These are phyloP conservation scores for Rhadina sibilatrix DNA, from an alignment of 2,113 vertebrate species.

Conservation along the genomic window DNA sequence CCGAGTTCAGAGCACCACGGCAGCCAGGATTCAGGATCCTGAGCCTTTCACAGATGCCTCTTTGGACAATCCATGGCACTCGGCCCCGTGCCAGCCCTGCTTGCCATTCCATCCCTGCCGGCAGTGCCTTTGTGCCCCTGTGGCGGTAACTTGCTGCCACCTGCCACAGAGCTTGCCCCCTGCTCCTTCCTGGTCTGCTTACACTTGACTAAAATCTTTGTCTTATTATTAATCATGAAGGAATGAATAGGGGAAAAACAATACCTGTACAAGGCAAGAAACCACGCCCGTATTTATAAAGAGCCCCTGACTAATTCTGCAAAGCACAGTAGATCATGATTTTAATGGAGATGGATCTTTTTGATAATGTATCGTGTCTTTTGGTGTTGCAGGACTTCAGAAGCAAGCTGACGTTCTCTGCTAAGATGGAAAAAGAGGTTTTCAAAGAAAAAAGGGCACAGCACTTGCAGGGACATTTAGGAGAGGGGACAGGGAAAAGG, in stretches of 20 bases:
- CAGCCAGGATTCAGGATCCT: background rate
- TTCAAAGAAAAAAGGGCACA: background rate
- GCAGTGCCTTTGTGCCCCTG: background rate
- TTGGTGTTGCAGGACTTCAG: background rate
- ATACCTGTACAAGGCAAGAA: background rate
- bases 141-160: background rate
- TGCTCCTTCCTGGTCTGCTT: background rate
- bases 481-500: background rate
- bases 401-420: background rate
- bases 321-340: background rate
- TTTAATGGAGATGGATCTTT: background rate
- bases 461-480: background rate
- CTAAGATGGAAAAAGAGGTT: background rate
- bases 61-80: background rate
- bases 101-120: background rate
- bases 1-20: background rate
- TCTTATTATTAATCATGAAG: background rate
- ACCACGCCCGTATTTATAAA: background rate
- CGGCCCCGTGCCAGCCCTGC: background rate
- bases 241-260: background rate
- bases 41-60: slow-evolving; percentile 21
- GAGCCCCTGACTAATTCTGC: background rate
- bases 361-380: background rate
- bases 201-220: background rate
- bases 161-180: background rate